Percentiles rank a stretch among this genome's conserved stretches.
Evolutionary conservation across 1,140 invertebrate species (phyloP).

Genomic region (Brachionus rotundiformis): DNA sequence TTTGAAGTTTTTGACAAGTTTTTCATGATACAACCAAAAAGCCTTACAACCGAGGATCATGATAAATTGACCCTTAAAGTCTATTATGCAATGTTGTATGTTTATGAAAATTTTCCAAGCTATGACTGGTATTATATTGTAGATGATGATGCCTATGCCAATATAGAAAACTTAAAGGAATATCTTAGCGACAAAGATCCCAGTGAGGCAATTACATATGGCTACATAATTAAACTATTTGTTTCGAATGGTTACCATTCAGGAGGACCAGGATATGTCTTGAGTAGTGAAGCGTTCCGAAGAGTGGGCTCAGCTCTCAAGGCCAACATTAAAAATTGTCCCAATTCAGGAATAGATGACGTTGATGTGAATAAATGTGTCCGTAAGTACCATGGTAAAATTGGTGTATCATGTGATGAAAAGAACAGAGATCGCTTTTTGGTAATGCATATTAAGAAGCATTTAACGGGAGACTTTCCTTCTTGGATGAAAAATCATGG

Average conservation of each 20-base stretch:
- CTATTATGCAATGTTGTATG: background rate
- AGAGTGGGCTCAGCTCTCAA: background rate
- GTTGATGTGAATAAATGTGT: conserved; percentile 36
- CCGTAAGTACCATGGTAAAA: background rate
- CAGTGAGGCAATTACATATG: conserved; percentile 53
- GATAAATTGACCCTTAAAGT: background rate
- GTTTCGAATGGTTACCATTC: background rate
- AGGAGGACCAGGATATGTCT: conserved; percentile 59
- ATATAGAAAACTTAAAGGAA: conserved; percentile 64
- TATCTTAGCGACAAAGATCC: conserved; percentile 57
- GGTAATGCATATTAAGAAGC: background rate
- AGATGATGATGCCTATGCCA: conserved; percentile 85
- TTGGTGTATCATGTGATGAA: conserved; percentile 23
- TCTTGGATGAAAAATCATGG: background rate
- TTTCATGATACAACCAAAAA: conserved; percentile 36
- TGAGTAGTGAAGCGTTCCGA: conserved; percentile 54
- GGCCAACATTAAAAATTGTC: conserved; percentile 12
- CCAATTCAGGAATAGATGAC: conserved; percentile 23
- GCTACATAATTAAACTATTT: conserved; percentile 26
- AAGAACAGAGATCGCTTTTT: conserved; percentile 3
- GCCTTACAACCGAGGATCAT: background rate
- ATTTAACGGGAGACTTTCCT: background rate
- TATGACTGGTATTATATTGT: conserved; percentile 89
- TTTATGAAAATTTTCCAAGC: conserved; percentile 66
- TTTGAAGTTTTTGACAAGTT: conserved; percentile 9